phyloP scores from a whole-genome alignment of 2,113 vertebrate species.

The Chascanopsetta lugubris region DNA sequence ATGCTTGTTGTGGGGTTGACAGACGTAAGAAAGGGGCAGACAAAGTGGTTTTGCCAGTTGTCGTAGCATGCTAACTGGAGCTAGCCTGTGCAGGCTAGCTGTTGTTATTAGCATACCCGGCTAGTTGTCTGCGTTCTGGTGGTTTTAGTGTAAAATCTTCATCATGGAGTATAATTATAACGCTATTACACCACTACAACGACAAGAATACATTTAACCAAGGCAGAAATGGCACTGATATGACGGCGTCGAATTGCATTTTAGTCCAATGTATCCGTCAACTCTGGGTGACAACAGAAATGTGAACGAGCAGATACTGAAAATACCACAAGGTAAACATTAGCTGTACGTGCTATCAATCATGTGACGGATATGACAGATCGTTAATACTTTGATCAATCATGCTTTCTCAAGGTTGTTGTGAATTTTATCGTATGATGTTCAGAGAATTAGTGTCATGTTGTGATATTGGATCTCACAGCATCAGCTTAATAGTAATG shows the following conservation, averaged over 20 bases:
- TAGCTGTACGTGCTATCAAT: too few species aligned
- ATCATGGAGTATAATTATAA: background rate
- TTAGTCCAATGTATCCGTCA: too few species aligned
- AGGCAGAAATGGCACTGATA: too few species aligned
- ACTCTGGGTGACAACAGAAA: conserved; percentile 8
- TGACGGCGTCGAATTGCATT: too few species aligned
- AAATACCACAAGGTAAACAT: too few species aligned
- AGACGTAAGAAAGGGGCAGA: conserved; percentile 42
- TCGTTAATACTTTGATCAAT: too few species aligned
- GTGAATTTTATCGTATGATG: background rate
- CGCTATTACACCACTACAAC: background rate
- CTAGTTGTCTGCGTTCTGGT: conserved; percentile 33
- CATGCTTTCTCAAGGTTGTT: too few species aligned
- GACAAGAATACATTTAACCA: too few species aligned
- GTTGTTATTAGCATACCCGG: conserved; percentile 71
- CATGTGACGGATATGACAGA: too few species aligned
- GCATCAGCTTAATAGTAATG: background rate
- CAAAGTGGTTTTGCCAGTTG: conserved; percentile 62
- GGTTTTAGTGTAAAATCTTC: background rate
- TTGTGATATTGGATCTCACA: conserved; percentile 10
- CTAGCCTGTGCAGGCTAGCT: conserved; percentile 56
- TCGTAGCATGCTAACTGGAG: conserved; percentile 64
- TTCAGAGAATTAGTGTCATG: conserved; percentile 1
- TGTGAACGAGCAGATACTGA: too few species aligned
- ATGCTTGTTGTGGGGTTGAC: conserved; percentile 22